Conservation (phyloP, 2,888 invertebrate genomes). For the Nymphalis polychloros region DNA sequence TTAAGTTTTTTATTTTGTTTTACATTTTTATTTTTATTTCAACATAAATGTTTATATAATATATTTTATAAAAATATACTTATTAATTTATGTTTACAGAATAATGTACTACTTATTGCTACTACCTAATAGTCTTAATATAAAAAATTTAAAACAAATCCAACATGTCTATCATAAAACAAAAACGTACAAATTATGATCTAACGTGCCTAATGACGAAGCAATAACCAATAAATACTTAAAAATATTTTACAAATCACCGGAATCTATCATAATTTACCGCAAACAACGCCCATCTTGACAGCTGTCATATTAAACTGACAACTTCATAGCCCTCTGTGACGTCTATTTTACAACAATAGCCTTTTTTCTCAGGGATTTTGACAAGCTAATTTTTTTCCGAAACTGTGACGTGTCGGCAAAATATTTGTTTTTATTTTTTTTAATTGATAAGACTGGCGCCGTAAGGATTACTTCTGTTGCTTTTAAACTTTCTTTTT, state of each 20-base stretch:
- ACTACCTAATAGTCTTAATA: neutral
- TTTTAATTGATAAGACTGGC: slow-evolving; percentile 30
- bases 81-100: too few species aligned
- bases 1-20: too few species aligned
- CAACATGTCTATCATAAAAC: neutral
- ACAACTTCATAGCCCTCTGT: slow-evolving; percentile 61
- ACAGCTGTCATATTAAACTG: slow-evolving; percentile 76
- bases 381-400: slow-evolving; percentile 34
- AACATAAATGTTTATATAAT: too few species aligned
- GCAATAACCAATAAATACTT: slow-evolving; percentile 12
- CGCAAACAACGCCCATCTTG: slow-evolving; percentile 63
- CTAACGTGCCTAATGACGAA: neutral
- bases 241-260: slow-evolving; percentile 52
- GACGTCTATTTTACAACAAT: slow-evolving; percentile 42
- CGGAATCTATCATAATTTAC: slow-evolving; percentile 61
- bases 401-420: slow-evolving; percentile 38
- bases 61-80: too few species aligned
- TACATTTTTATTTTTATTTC: too few species aligned
- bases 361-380: slow-evolving; percentile 32
- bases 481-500: slow-evolving; percentile 21
- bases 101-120: neutral
- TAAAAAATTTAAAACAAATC: neutral
- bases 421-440: slow-evolving; percentile 39
- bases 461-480: slow-evolving; percentile 32
- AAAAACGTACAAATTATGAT: neutral